Evolutionary conservation across 2,797 vertebrate species (phyloP).

Genomic region (Aulostomus chinensis): DNA sequence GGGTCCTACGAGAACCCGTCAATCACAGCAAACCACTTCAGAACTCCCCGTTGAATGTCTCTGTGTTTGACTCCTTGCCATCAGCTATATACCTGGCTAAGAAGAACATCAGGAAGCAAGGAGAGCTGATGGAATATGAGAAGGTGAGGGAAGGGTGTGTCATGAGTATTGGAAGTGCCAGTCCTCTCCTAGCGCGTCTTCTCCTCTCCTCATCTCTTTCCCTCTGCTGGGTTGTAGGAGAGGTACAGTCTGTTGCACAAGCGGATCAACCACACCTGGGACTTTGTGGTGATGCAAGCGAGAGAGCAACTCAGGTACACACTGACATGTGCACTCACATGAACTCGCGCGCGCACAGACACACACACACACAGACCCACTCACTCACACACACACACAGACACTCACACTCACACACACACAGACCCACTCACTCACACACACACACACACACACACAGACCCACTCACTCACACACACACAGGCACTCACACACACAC

Average conservation of each 20-base stretch:
- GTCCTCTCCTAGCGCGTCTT: background rate
- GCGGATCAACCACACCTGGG: slow-evolving; percentile 93
- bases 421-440: no score
- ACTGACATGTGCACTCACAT: background rate
- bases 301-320: slow-evolving; percentile 92
- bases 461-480: background rate
- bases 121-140: slow-evolving; percentile 88
- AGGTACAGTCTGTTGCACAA: slow-evolving; percentile 89
- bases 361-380: background rate
- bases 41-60: no score
- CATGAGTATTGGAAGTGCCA: background rate
- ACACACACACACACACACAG: background rate
- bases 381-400: no score
- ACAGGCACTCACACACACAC: slow-evolving; percentile 81
- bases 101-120: slow-evolving; percentile 94
- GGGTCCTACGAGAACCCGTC: no score
- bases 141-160: no score
- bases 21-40: no score
- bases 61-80: background rate
- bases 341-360: background rate
- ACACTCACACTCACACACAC: no score
- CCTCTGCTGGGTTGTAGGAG: slow-evolving; percentile 72
- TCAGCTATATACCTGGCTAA: slow-evolving; percentile 93
- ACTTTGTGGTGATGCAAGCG: slow-evolving; percentile 96
- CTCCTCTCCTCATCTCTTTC: background rate